phyloP scores from a whole-genome alignment of 2,113 vertebrate species.

The Myiagra hebetior region DNA sequence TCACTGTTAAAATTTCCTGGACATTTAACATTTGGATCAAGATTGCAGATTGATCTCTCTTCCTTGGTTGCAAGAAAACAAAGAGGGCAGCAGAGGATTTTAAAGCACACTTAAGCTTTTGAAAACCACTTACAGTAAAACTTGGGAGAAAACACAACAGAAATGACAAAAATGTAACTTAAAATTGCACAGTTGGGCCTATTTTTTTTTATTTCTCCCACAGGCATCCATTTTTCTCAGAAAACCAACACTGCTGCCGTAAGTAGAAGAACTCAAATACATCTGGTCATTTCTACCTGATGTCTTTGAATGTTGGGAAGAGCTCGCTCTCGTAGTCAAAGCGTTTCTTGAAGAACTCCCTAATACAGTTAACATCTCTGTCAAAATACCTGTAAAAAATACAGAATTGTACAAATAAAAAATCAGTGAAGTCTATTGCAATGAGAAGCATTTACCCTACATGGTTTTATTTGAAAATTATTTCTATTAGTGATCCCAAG shows the following conservation, averaged over 20 bases:
- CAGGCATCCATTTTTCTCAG: background rate
- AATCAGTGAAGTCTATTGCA: background rate
- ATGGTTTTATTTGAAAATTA: background rate
- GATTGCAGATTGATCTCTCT: background rate
- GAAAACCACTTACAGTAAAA: background rate
- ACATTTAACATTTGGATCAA: background rate
- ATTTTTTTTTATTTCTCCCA: background rate
- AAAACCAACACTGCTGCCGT: background rate
- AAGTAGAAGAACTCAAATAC: background rate
- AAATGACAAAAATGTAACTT: background rate
- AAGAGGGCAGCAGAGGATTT: background rate
- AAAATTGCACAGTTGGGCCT: background rate
- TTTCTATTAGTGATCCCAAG: background rate
- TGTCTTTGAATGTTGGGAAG: constrained; percentile 87
- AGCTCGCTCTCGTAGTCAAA: constrained; percentile 92
- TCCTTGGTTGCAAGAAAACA: background rate
- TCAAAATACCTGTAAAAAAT: constrained; percentile 88
- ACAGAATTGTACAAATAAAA: background rate
- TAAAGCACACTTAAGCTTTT: background rate
- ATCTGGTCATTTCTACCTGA: constrained; percentile 76
- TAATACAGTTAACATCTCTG: constrained; percentile 92
- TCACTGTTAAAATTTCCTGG: background rate
- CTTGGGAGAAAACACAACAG: background rate
- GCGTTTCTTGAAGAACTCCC: constrained; percentile 89
- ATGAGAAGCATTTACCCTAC: background rate